Evolutionary conservation across 2,888 invertebrate genomes (phyloP), one percentile per base, ranked within the genome.

Genomic region (Parthenolecanium corni): DNA sequence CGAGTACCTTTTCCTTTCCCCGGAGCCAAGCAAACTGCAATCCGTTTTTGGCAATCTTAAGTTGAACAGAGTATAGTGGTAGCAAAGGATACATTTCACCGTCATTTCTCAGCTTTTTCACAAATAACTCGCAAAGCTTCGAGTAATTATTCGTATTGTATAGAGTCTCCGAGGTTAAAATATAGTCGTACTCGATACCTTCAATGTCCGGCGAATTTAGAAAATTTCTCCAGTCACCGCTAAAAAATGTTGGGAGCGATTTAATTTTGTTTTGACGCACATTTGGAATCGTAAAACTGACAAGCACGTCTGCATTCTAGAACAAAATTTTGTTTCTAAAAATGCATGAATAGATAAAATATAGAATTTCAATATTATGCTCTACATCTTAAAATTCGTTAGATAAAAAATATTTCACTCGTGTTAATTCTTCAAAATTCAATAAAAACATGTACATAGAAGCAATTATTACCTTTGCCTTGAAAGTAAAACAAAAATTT

Each of bases 121-220:
- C 75, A 69, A 93, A 84, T 21, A 89, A 74, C 47, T 79, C 71
- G 61, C 85, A 77, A 0, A 97, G 75, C 72, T 91, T 91, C 23
- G 74, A 70, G 71, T 95, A 87, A 74, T 89, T 90, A 1, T 78
- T 75, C 44, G 81, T 75, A 75, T 92, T 93, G 70, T 91, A 91
- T 71, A 96, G 94, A 0, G 96, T 96, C 76, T 96, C 96, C 16
- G 91, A 88, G 6, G 93, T 88, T 16, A 96, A 76, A 69, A 96
- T 93, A 4, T 84, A 71, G 73, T 96, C 91, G 77, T 84, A 96
- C 64, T 71, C 70, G 61, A 73, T 68, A 52, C 73, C 69, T 20
- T 76, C 71, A 9, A 65, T 47, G 31, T 66, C 38, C 14, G 20
- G 9, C 11, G 20, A 51, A 31, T 16, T 5, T 18, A 68, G 64